Evolutionary conservation across 2,113 vertebrate genomes (phyloP).

Genomic region (Stigmatopora argus): DNA sequence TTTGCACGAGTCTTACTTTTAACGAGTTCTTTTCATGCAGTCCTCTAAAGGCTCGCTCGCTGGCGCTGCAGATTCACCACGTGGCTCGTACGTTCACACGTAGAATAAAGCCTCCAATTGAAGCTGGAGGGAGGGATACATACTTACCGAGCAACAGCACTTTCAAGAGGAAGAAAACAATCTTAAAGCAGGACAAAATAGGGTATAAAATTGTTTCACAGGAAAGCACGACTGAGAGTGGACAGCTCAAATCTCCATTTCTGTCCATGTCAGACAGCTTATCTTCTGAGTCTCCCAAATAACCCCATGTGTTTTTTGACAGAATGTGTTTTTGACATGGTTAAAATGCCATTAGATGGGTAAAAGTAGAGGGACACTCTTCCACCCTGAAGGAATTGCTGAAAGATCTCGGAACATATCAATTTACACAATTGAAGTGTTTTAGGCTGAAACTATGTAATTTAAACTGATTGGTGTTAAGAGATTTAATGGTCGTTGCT

Average conservation of each 20-base stretch:
- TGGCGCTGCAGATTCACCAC: slow-evolving; percentile 52
- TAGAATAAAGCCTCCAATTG: slow-evolving; percentile 37
- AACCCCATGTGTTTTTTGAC: slow-evolving; percentile 24
- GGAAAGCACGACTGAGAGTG: slow-evolving; percentile 46
- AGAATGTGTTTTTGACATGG: slow-evolving; percentile 55
- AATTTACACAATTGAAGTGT: not conserved
- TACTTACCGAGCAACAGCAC: slow-evolving; percentile 33
- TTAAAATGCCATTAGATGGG: slow-evolving; percentile 40
- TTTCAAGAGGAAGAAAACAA: slow-evolving; percentile 45
- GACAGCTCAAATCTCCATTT: slow-evolving; percentile 49
- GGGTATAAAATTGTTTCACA: slow-evolving; percentile 51
- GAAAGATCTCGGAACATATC: not conserved
- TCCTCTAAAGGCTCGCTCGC: slow-evolving; percentile 43
- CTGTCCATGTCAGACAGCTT: slow-evolving; percentile 42
- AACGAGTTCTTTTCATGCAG: slow-evolving; percentile 65
- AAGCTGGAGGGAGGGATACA: slow-evolving; percentile 36
- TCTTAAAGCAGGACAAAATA: slow-evolving; percentile 42
- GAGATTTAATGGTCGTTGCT: too few species aligned
- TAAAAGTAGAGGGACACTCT: not conserved
- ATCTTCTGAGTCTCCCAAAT: slow-evolving; percentile 42
- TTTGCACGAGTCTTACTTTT: slow-evolving; percentile 59
- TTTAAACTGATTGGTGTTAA: too few species aligned
- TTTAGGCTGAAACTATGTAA: not conserved
- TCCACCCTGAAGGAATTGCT: not conserved
- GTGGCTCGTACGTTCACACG: slow-evolving; percentile 31